Conservation (phyloP, 1,140 invertebrate genomes). For the Lepidurus apus region DNA sequence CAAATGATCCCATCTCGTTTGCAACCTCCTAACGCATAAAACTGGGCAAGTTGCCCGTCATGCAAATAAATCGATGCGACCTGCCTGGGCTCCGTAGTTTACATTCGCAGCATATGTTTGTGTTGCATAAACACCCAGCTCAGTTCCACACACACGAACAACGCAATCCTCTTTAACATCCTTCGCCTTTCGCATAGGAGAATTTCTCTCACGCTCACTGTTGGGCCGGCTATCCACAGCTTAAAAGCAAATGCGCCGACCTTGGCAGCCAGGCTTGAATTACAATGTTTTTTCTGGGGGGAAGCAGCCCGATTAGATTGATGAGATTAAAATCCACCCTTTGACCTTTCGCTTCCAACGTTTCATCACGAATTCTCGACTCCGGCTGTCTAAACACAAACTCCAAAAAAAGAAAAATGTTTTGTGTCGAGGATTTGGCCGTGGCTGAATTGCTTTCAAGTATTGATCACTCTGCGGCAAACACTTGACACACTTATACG, state of each 20-base stretch:
- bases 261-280: background rate
- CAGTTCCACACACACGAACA: background rate
- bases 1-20: background rate
- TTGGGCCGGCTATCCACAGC: too few relatives aligned
- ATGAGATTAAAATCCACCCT: background rate
- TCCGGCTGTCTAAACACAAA: background rate
- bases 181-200: background rate
- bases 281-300: background rate
- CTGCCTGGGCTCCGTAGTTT: background rate
- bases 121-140: background rate
- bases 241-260: background rate
- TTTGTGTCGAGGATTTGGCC: background rate
- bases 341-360: background rate
- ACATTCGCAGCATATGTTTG: constrained; percentile 9
- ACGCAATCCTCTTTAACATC: background rate
- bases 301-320: background rate
- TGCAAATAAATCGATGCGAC: constrained; percentile 12
- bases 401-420: background rate
- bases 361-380: background rate
- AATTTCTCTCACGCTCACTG: background rate
- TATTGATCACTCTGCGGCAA: constrained; percentile 10
- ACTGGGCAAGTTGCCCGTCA: constrained; percentile 10
- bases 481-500: background rate
- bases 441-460: background rate
- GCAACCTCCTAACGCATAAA: background rate